phyloP scores from a whole-genome alignment of 2,113 vertebrate genomes.

The Cebus imitator region DNA sequence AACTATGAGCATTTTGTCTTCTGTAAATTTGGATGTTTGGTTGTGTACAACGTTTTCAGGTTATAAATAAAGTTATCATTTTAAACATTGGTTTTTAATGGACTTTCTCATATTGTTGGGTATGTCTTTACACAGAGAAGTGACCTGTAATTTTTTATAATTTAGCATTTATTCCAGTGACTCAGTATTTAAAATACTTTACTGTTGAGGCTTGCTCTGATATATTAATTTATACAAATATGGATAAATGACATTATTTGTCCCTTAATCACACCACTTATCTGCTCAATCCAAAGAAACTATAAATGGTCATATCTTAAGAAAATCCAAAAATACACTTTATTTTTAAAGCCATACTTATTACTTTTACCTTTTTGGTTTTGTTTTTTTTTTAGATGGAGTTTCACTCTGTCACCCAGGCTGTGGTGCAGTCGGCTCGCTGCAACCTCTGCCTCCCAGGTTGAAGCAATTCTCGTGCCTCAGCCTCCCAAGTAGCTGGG shows the following conservation, averaged over 20 bases:
- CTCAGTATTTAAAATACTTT: slow-evolving; percentile 13
- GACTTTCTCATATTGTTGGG: background rate
- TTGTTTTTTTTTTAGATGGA: no score
- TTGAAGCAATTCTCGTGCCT: no score
- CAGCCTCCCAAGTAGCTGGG: no score
- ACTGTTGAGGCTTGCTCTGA: background rate
- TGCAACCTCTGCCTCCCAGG: no score
- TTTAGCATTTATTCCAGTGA: background rate
- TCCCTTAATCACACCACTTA: background rate
- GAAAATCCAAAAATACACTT: background rate
- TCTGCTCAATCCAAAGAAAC: background rate
- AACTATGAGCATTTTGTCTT: background rate
- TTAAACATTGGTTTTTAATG: background rate
- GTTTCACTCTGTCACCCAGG: no score
- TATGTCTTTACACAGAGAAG: slow-evolving; percentile 18
- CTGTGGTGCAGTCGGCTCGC: no score
- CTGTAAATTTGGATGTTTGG: background rate
- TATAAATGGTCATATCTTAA: slow-evolving; percentile 16
- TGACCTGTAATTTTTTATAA: background rate
- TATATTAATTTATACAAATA: slow-evolving; percentile 35
- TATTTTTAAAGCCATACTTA: background rate
- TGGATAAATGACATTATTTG: background rate
- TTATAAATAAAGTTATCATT: slow-evolving; percentile 1
- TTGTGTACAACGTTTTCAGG: background rate
- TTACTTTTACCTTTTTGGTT: background rate